Percentiles rank a stretch among this genome's conserved stretches.
These are phyloP conservation scores for Pachydiplax longipennis DNA, from an alignment of 2,888 invertebrate genomes.

Conservation along the genomic window DNA sequence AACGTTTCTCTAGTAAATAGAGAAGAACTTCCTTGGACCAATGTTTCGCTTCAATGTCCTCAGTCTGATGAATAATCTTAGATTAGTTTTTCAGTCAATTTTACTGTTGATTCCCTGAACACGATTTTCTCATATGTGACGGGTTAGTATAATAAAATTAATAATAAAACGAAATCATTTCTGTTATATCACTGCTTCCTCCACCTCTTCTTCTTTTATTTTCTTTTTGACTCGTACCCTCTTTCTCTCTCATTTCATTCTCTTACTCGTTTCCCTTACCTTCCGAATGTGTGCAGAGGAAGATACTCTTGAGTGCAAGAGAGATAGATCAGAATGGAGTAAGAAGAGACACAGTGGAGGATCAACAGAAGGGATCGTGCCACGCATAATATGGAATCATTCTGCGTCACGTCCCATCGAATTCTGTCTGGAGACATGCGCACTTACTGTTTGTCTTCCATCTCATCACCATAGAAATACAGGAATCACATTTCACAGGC, in stretches of 20 bases:
- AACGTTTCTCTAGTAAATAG: neutral
- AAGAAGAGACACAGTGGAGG: neutral
- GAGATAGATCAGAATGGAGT: neutral
- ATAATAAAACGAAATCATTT: neutral
- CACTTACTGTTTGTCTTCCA: slow-evolving; percentile 11
- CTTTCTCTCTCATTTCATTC: neutral
- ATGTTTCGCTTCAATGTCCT: neutral
- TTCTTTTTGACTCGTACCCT: neutral
- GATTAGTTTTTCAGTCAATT: too few species aligned
- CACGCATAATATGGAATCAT: slow-evolving; percentile 25
- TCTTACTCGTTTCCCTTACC: neutral
- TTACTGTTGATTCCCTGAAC: neutral
- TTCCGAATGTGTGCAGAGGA: neutral
- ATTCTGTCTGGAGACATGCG: slow-evolving; percentile 12
- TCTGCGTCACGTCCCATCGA: slow-evolving; percentile 7
- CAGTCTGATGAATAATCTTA: neutral
- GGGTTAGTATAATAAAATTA: neutral
- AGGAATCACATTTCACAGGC: neutral
- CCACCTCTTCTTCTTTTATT: neutral
- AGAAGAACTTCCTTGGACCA: neutral
- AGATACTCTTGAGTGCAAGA: neutral
- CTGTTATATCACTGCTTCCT: neutral
- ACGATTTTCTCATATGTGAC: neutral
- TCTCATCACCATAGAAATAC: neutral
- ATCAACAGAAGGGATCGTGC: slow-evolving; percentile 16